Evolutionary conservation across 2,888 invertebrate genomes (phyloP), one percentile per base, ranked within the genome.

Genomic region (Acanthococcus lagerstroemiae): DNA sequence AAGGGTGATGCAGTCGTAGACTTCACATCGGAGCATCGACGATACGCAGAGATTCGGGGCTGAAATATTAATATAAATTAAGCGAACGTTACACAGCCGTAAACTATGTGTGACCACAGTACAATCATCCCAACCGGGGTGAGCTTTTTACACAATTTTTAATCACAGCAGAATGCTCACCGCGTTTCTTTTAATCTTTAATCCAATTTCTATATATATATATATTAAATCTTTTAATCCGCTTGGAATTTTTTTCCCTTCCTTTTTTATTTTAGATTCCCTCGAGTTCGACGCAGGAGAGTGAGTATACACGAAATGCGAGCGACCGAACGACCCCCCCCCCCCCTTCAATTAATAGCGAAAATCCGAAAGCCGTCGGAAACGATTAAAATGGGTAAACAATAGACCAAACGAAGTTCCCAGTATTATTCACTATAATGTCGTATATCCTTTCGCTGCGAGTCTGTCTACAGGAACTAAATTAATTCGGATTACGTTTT

Each of bases 311-410:
- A 45, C 46, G 19, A 58, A 58, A 46, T 48, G 37, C 45, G 48
- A 45, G n/a, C n/a, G n/a, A n/a, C n/a, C n/a, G n/a, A n/a, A n/a
- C n/a, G n/a, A n/a, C n/a, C n/a, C n/a, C n/a, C n/a, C 58, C 58
- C 58, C 48, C 25, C 25, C 4, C 21, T 52, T 4, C 46, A 58
- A 58, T 58, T 58, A 58, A 58, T 44, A 46, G 27, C 24, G 58
- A 45, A 58, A 58, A 58, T 58, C 58, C 58, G 48, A 48, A 58
- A 58, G 58, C 58, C 58, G 58, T 58, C 58, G 48, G 48, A 58
- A 45, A 58, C 58, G 58, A 58, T 58, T 58, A 58, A 58, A 58
- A 58, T 48, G 58, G 45, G 46, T 58, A 58, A 46, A 58, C 58
- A 58, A 58, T 58, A 58, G 58, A 45, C 58, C 48, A 48, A 46